Conservation (phyloP, 2,113 vertebrate species). For the Myotis brandtii region DNA sequence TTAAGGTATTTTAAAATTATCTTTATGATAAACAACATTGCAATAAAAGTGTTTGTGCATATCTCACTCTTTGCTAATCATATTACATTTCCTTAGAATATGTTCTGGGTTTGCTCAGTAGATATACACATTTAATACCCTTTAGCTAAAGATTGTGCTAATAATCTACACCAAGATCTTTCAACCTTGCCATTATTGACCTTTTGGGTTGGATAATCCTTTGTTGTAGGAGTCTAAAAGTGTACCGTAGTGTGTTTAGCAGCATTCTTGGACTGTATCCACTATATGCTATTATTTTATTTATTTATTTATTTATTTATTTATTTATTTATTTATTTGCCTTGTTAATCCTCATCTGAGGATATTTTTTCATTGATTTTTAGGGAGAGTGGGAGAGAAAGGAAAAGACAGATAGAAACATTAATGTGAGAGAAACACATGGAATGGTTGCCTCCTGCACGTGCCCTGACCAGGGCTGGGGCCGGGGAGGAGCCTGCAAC, state of each 20-base stretch:
- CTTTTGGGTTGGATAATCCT: not conserved
- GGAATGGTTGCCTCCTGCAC: no score
- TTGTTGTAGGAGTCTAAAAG: not conserved
- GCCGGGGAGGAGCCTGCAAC: no score
- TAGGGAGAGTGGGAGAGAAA: no score
- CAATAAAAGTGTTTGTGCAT: constrained; percentile 2
- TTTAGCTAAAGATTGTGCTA: not conserved
- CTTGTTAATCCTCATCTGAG: no score
- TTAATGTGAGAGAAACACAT: no score
- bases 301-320: no score
- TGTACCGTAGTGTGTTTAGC: not conserved
- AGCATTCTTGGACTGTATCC: not conserved
- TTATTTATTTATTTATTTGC: no score
- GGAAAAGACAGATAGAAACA: no score
- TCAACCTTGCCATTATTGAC: not conserved
- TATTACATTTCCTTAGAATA: not conserved
- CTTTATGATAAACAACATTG: not conserved
- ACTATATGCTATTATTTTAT: not conserved
- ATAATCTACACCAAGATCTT: not conserved
- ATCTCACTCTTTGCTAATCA: not conserved
- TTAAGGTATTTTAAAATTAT: constrained; percentile 27
- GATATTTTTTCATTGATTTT: no score
- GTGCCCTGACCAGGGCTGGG: no score
- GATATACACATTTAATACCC: not conserved
- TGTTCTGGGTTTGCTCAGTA: not conserved